Conservation (phyloP, 2,888 invertebrate species). For the Stenotaenia linearis region DNA sequence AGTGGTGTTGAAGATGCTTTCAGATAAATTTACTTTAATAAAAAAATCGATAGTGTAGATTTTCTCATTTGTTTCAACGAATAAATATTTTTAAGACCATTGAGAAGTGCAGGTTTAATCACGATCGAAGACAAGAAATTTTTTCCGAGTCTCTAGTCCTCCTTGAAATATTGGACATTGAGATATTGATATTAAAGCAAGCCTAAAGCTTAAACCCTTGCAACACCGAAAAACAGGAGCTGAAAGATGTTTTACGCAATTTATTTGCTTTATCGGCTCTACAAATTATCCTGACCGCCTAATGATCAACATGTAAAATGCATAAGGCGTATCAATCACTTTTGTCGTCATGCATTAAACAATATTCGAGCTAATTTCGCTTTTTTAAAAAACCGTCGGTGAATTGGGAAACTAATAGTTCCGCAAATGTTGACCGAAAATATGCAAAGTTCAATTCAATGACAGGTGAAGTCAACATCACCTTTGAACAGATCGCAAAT, state of each 20-base stretch:
- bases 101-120: neutral
- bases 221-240: too few species aligned
- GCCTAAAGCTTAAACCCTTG: neutral
- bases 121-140: neutral
- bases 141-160: neutral
- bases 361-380: too few species aligned
- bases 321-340: too few species aligned
- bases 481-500: neutral
- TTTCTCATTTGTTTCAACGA: too few species aligned
- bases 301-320: too few species aligned
- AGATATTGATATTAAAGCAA: neutral
- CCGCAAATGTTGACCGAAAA: neutral
- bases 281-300: too few species aligned
- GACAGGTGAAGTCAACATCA: slow-evolving; percentile 11
- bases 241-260: too few species aligned
- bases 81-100: too few species aligned
- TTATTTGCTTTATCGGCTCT: too few species aligned
- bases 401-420: neutral
- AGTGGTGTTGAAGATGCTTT: neutral
- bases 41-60: neutral
- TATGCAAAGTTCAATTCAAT: neutral
- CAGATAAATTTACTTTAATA: neutral
- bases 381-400: too few species aligned
- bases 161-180: neutral
- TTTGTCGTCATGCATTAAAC: too few species aligned